These are phyloP conservation scores for Pelvicachromis taeniatus DNA, from an alignment of 2,113 vertebrate species.

Conservation along the genomic window DNA sequence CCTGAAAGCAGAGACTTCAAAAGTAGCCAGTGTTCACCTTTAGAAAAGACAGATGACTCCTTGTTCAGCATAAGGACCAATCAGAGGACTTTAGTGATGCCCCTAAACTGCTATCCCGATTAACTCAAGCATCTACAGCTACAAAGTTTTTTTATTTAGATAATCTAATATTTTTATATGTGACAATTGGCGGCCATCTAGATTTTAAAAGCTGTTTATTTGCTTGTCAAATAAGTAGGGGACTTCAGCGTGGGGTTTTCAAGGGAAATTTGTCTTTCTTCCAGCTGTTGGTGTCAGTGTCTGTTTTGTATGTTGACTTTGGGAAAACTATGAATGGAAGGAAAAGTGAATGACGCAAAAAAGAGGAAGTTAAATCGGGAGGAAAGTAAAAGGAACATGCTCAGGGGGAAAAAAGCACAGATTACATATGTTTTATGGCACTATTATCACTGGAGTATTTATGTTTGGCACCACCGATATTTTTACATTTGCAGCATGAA, in stretches of 20 bases:
- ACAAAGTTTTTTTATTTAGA: neutral
- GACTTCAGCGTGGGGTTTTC: neutral
- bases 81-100: neutral
- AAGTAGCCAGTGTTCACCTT: conserved; percentile 48
- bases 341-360: conserved; percentile 57
- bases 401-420: neutral
- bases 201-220: neutral
- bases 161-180: neutral
- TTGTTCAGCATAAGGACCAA: conserved; percentile 10
- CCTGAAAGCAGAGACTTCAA: conserved; percentile 55
- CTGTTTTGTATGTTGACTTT: neutral
- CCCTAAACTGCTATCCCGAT: neutral
- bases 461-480: neutral
- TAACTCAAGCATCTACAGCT: neutral
- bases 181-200: neutral
- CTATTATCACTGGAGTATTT: neutral
- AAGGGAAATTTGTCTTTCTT: conserved; percentile 24
- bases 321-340: conserved; percentile 71
- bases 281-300: conserved; percentile 1
- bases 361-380: conserved; percentile 57
- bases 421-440: neutral
- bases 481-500: neutral
- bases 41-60: conserved; percentile 14
- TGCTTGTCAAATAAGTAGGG: neutral
- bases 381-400: neutral